These are phyloP conservation scores for Lineus longissimus DNA, from an alignment of 1,140 invertebrate species.

Conservation along the genomic window DNA sequence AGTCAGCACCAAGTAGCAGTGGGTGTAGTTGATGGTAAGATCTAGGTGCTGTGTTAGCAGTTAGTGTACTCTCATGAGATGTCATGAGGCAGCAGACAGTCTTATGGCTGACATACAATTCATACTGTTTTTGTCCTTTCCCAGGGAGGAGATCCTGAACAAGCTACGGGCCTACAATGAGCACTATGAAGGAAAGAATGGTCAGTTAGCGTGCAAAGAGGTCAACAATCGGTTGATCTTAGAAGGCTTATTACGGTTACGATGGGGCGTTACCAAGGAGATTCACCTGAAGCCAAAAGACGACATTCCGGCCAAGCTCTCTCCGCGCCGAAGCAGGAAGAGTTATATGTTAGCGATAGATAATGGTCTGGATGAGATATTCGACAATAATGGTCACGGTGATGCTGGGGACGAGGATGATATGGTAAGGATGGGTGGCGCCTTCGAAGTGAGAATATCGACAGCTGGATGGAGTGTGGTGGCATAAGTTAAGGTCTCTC, in stretches of 20 bases:
- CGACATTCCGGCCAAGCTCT: conserved; percentile 62
- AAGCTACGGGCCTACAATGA: conserved; percentile 77
- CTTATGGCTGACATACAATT: not conserved
- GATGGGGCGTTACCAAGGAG: conserved; percentile 79
- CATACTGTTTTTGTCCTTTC: conserved; percentile 14
- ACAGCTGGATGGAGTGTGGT: too few relatives aligned
- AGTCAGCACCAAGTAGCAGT: too few relatives aligned
- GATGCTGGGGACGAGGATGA: too few relatives aligned
- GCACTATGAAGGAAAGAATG: conserved; percentile 64
- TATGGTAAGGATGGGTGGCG: too few relatives aligned
- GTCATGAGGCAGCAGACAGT: too few relatives aligned
- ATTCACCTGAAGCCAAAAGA: conserved; percentile 85
- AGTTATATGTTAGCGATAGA: conserved; percentile 12
- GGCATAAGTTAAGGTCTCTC: too few relatives aligned
- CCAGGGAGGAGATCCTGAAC: conserved; percentile 71
- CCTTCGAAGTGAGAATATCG: too few relatives aligned
- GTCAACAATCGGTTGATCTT: conserved; percentile 71
- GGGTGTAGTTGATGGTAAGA: too few relatives aligned
- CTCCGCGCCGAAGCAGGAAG: conserved; percentile 17
- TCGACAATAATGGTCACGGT: too few relatives aligned
- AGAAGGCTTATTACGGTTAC: conserved; percentile 74
- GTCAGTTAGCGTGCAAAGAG: conserved; percentile 26
- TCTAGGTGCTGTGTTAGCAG: too few relatives aligned
- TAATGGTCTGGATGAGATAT: conserved; percentile 2
- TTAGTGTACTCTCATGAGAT: too few relatives aligned